Evolutionary conservation across 2,888 invertebrate genomes (phyloP).

Genomic region (Molorchus minor): DNA sequence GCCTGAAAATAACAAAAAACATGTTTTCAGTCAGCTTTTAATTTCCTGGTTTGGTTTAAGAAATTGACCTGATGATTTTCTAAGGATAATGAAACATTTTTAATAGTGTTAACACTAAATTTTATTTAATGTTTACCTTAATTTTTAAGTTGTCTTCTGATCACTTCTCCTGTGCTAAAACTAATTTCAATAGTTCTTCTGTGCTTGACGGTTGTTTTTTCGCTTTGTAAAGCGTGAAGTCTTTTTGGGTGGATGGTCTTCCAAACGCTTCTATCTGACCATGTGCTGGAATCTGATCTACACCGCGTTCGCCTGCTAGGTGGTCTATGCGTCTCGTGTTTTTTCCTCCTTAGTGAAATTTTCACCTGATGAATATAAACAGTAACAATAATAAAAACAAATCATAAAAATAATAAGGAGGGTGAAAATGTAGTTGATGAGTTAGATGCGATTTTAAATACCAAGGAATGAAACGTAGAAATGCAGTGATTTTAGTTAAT

Average conservation of each 20-base stretch:
- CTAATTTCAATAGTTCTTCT: conserved; percentile 66
- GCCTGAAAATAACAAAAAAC: too few species aligned
- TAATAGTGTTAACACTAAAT: too few species aligned
- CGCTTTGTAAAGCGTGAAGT: conserved; percentile 58
- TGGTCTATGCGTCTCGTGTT: conserved; percentile 54
- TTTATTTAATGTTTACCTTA: conserved; percentile 59
- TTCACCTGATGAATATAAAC: conserved; percentile 58
- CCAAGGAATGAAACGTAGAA: too few species aligned
- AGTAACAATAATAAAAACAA: background rate
- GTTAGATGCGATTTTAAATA: too few species aligned
- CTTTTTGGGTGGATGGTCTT: conserved; percentile 63
- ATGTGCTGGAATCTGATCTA: conserved; percentile 58
- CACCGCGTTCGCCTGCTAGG: conserved; percentile 56
- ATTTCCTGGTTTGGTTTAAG: too few species aligned
- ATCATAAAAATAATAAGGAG: conserved; percentile 8
- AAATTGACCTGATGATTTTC: conserved; percentile 19
- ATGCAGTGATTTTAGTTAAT: too few species aligned
- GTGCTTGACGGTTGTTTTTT: conserved; percentile 62
- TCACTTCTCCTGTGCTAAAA: conserved; percentile 70
- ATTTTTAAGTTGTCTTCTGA: conserved; percentile 63
- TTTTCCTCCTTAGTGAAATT: conserved; percentile 61
- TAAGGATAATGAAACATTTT: too few species aligned
- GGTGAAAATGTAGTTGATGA: too few species aligned
- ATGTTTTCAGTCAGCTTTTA: too few species aligned
- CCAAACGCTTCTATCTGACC: conserved; percentile 57